Base-by-base conservation (phyloP, 2,888 invertebrate species). In the Eupeodes luniger region DNA sequence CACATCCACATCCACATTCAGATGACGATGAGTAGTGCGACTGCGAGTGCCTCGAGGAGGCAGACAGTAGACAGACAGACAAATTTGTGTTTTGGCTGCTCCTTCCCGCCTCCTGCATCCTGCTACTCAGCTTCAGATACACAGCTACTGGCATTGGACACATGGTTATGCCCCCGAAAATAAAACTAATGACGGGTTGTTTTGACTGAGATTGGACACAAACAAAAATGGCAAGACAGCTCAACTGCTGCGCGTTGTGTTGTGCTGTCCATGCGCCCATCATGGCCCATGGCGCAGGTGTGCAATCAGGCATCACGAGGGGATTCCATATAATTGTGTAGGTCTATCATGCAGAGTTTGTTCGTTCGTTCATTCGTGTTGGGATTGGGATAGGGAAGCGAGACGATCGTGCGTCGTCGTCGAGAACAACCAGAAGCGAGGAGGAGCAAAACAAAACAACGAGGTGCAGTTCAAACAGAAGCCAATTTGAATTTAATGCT, bases 151-250 rank as follows among this genome's bases (percentile, higher is more conserved):
- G 11, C 61, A 67, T 53, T 61, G 76, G 70, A 81, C 79, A 72
- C 53, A 87, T 83, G 85, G 81, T 49, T 76, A 67, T 81, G 78
- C 64, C 70, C 74, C 85, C 81, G 66, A 84, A 88, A 88, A 88
- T 78, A 77, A 85, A 84, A 81, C 70, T 85, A 88, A 88, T 88
- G 81, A 88, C 70, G 55, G 85, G 88, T 85, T 88, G 88, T 88
- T 88, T 88, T 85, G 88, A 88, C 88, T 88, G 85, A 85, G 85
- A 81, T 85, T 55, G 84, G 81, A 81, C 88, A 81, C 78, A 81
- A 57, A 81, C 78, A 51, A 78, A 88, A 83, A 87, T 87, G 87
- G 88, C 77, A 53, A 88, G 81, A 85, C 88, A 81, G 81, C 78
- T 79, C 53, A 81, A 74, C 76, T 53, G 51, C 36, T 59, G 59